Base-by-base conservation (phyloP, 2,113 vertebrate species). In the Potamarius usumacintae region DNA sequence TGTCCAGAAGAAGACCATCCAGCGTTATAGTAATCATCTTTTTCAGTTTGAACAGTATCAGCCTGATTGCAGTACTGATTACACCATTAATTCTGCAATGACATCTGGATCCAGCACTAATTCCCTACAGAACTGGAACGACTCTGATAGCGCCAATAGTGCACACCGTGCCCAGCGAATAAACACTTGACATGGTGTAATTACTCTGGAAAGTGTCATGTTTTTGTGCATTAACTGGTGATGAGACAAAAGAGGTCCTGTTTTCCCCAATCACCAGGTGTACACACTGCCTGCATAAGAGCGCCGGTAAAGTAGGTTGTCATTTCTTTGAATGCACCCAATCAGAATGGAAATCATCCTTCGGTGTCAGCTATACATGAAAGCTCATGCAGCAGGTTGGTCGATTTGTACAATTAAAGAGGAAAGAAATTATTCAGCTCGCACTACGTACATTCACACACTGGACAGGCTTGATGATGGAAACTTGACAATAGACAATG, bases 11-110 rank as follows among this genome's bases (percentile, higher is more conserved):
- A 82, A 52, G n/a, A 83, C 48, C 53, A 55, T 60, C 80, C 71
- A 50, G 80, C 80, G 30, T 83, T 86, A 86, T 48, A 74, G 34
- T 20, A 79, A 80, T 86, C 60, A 79, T 74, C 52, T 62, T 83
- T 87, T 87, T 87, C 67, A 60, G 65, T 48, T 58, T 42, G 86
- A 87, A 87, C 86, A 87, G 81, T 71, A 83, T 63, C 48, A n/a
- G 57, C 81, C 57, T 87, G 81, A 83, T 87, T 87, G 86, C 82
- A 77, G 71, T 80, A 20, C 82, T 87, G 86, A 87, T 87, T 84
- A 87, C 86, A 57, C 42, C 79, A 87, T 87, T 87, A 83, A 71
- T 87, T 87, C 71, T 34, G 71, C 81, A 77, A 30, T 20, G n/a
- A 62, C 82, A 74, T 78, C 86, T 87, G 86, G 71, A 82, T 65